Conservation (phyloP, 2,888 invertebrate species). For the Coenonympha arcania region DNA sequence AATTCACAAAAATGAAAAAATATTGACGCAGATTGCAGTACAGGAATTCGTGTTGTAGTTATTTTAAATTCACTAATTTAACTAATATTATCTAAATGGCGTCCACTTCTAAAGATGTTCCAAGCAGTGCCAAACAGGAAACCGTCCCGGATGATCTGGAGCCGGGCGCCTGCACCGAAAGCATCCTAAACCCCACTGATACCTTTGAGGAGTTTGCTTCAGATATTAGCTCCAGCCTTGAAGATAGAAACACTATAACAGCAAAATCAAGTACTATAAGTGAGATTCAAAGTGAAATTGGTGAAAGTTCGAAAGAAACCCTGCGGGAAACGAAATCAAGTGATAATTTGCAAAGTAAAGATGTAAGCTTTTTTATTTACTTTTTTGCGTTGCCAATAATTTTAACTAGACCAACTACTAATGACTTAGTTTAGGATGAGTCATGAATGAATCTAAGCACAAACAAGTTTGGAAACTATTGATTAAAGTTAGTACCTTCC, state of each 20-base stretch:
- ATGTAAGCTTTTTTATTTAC: conserved; percentile 41
- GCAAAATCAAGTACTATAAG: conserved; percentile 74
- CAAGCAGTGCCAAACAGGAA: conserved; percentile 33
- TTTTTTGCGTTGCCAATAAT: not conserved
- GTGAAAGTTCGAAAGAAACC: conserved; percentile 46
- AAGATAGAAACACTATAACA: conserved; percentile 69
- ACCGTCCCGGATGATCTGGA: conserved; percentile 49
- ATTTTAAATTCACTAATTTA: conserved; percentile 5
- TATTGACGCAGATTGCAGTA: conserved; percentile 13
- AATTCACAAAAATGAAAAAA: conserved; percentile 15
- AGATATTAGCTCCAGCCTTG: conserved; percentile 78
- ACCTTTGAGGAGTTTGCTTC: conserved; percentile 80
- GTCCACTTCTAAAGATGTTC: conserved; percentile 54
- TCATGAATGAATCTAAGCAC: not conserved
- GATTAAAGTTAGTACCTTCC: not conserved
- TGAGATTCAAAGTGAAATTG: conserved; percentile 74
- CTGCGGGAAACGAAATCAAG: conserved; percentile 52
- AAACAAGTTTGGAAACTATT: not conserved
- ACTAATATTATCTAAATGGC: conserved; percentile 42
- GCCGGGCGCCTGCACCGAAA: conserved; percentile 73
- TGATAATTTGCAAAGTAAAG: conserved; percentile 59
- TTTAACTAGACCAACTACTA: not conserved
- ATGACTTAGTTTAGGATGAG: not conserved
- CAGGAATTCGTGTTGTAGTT: conserved; percentile 8
- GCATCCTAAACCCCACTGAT: conserved; percentile 81